Evolutionary conservation across 2,797 vertebrate species (phyloP).

Genomic region (Etheostoma nigrum): DNA sequence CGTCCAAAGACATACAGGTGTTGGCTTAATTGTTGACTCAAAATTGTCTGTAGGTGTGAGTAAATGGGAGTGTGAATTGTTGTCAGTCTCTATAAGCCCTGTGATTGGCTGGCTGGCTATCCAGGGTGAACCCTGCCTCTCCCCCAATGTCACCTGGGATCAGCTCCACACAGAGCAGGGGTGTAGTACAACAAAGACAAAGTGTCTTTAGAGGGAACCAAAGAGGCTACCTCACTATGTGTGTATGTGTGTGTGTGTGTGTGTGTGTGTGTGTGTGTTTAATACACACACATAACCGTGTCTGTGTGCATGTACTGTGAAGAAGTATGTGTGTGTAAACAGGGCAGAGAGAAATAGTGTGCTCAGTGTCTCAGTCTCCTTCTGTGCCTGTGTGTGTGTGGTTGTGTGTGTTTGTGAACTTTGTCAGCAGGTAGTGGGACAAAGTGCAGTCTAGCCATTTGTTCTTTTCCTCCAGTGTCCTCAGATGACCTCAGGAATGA

Average conservation of each 20-base stretch:
- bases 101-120: too few relatives aligned
- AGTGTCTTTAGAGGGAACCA: constrained; percentile 34
- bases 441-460: constrained; percentile 25
- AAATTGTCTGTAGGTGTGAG: too few relatives aligned
- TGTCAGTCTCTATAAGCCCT: too few relatives aligned
- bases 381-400: constrained; percentile 26
- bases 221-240: constrained; percentile 34
- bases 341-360: constrained; percentile 33
- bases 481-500: constrained; percentile 25
- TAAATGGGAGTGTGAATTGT: too few relatives aligned
- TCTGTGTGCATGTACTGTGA: not conserved
- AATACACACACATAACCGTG: not conserved
- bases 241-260: too few relatives aligned
- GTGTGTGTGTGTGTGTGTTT: not conserved
- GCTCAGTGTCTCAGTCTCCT: not conserved
- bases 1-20: too few relatives aligned
- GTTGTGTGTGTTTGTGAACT: constrained; percentile 9
- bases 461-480: constrained; percentile 28
- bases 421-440: constrained; percentile 26
- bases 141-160: too few relatives aligned
- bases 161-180: constrained; percentile 16
- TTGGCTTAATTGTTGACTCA: too few relatives aligned
- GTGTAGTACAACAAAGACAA: constrained; percentile 33
- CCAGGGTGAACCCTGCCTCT: too few relatives aligned
- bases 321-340: constrained; percentile 4